Evolutionary conservation across 1,140 invertebrate genomes (phyloP), one percentile per base, ranked within the genome.

Genomic region (Myzus persicae): DNA sequence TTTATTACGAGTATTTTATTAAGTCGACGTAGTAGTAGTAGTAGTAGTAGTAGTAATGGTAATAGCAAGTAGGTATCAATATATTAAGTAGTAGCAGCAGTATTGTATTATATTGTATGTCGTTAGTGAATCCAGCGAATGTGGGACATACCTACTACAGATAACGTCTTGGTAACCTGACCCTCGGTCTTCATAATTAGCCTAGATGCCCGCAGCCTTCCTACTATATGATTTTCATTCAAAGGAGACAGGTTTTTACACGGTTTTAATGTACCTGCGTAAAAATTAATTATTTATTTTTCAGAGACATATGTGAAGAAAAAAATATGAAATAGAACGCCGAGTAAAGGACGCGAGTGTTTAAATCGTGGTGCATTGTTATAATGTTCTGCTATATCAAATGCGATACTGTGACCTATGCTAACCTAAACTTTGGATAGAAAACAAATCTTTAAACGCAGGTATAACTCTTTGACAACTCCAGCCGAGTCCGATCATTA

Each of bases 131-230:
- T 76, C 90, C 31, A 42, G 90, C 42, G 67, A 91, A 91, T 91
- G 59, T 91, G 90, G 90, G 59, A 91, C 90, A 91, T 44, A 24
- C 20, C 20, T 36, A 88, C 8, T 82, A 42, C 9, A 42, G 9
- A 11, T 84, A 7, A 44, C 26, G 48, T 90, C 36, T 90, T 42
- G 22, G n/a, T 40, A 59, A 90, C 14, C 36, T 90, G 89, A 90
- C 89, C 89, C 89, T 90, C 54, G 40, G 54, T 31, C 51, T 24
- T 54, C 67, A 67, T 90, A 90, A 59, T 67, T 54, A 90, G 51
- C 89, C 54, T 90, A 90, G 11, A 67, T 54, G 51, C 89, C 87
- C 38, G 89, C 54, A 90, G 89, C 89, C 89, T 90, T 90, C 89
- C 89, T 90, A 67, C 59, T 67, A n/a, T 67, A n/a, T 31, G 18